These are phyloP conservation scores for Nemopilema nomurai DNA, from an alignment of 30 jellyfish, hydroid and myxozoan genomes.

Conservation along the genomic window DNA sequence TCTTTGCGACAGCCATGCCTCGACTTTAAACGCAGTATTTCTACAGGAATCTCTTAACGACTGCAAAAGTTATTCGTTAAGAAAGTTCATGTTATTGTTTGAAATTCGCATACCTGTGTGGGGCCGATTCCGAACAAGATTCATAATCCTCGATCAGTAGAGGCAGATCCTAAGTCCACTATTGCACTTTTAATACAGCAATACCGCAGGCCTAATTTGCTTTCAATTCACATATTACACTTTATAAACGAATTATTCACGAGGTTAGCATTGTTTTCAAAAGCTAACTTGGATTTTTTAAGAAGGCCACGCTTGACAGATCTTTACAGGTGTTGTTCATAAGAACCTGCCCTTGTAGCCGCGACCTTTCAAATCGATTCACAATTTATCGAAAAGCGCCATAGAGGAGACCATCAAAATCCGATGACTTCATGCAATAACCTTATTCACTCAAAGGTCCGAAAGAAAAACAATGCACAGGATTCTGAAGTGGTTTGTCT, in stretches of 20 bases:
- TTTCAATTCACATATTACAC: background rate
- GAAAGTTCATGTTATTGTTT: too few species aligned
- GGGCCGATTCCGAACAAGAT: background rate
- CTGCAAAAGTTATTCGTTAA: too few species aligned
- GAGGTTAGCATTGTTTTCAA: background rate
- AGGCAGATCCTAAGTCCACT: background rate
- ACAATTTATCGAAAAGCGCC: background rate
- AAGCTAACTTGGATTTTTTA: background rate
- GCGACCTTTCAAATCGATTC: conserved; percentile 22
- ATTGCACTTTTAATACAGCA: background rate
- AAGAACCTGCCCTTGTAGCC: conserved; percentile 27
- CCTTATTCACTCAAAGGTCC: background rate
- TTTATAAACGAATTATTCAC: background rate
- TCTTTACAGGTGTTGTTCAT: conserved; percentile 41
- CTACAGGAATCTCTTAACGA: too few species aligned
- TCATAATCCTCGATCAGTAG: conserved; percentile 29
- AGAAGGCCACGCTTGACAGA: conserved; percentile 47
- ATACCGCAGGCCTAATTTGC: background rate
- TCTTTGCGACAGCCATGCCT: background rate
- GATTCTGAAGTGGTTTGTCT: background rate
- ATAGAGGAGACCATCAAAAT: background rate
- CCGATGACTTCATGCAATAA: background rate
- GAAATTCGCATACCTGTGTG: conserved; percentile 8
- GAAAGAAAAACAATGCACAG: background rate
- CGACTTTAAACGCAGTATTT: too few species aligned